Evolutionary conservation across 1,140 invertebrate genomes (phyloP).

Genomic region (Tenebrio molitor): DNA sequence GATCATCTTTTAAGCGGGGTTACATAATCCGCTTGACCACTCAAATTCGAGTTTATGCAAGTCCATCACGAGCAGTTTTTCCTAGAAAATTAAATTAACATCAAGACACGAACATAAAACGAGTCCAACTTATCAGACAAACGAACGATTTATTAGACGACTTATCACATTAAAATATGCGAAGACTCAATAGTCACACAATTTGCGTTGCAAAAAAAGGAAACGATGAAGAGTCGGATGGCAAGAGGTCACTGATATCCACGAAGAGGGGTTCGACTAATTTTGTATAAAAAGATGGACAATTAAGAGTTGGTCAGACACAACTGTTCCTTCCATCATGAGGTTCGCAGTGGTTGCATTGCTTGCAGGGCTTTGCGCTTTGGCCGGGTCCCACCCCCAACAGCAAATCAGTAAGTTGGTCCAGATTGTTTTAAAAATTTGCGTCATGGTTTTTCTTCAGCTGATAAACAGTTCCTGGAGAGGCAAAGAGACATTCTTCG

Average conservation of each 20-base stretch:
- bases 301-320: slow-evolving; percentile 1
- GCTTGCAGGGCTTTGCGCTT: slow-evolving; percentile 1
- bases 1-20: too few species aligned
- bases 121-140: neutral
- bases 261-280: neutral
- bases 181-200: slow-evolving; percentile 6
- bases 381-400: neutral
- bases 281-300: slow-evolving; percentile 39
- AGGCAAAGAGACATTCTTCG: slow-evolving; percentile 75
- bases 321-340: neutral
- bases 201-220: neutral
- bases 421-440: slow-evolving; percentile 30
- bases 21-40: too few species aligned
- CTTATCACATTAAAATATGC: neutral
- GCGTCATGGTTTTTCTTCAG: neutral
- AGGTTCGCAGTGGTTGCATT: neutral
- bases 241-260: neutral
- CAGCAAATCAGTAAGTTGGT: slow-evolving; percentile 23
- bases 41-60: too few species aligned
- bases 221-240: too few species aligned
- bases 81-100: neutral
- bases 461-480: slow-evolving; percentile 65
- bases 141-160: neutral
- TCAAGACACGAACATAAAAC: neutral
- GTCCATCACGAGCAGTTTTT: neutral